phyloP scores from a whole-genome alignment of 2,113 vertebrate species.

The Athene cunicularia region DNA sequence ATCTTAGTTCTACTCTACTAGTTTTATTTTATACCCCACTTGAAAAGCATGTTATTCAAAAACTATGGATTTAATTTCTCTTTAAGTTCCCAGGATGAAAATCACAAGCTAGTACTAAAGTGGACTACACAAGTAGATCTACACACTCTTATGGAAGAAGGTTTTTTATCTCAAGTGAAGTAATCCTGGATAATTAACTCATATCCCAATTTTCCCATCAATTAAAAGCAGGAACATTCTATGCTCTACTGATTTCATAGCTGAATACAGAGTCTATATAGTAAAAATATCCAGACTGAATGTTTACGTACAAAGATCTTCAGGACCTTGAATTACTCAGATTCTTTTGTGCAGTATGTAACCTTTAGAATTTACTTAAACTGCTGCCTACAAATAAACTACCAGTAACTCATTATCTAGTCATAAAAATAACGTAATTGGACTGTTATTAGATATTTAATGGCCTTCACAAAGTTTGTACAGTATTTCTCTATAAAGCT shows the following conservation, averaged over 20 bases:
- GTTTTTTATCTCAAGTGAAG: not conserved
- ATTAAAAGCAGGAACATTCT: not conserved
- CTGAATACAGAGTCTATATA: not conserved
- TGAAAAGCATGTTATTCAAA: not conserved
- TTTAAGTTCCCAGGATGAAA: not conserved
- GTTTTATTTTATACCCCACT: not conserved
- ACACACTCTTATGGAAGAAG: not conserved
- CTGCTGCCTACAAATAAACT: conserved; percentile 24
- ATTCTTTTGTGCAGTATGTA: not conserved
- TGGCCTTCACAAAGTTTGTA: conserved; percentile 13
- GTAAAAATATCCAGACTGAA: not conserved
- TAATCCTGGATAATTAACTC: not conserved
- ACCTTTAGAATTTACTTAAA: conserved; percentile 14
- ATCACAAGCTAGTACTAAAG: not conserved
- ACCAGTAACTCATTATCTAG: not conserved
- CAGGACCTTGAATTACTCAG: not conserved
- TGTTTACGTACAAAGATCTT: not conserved
- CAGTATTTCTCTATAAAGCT: conserved; percentile 4
- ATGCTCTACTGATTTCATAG: not conserved
- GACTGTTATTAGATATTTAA: conserved; percentile 23
- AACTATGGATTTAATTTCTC: not conserved
- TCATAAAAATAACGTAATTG: conserved; percentile 45
- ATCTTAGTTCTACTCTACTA: too few relatives aligned
- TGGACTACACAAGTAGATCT: not conserved
- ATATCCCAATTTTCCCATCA: not conserved